Evolutionary conservation across 1,140 invertebrate species (phyloP).

Genomic region (Heliconius congener): DNA sequence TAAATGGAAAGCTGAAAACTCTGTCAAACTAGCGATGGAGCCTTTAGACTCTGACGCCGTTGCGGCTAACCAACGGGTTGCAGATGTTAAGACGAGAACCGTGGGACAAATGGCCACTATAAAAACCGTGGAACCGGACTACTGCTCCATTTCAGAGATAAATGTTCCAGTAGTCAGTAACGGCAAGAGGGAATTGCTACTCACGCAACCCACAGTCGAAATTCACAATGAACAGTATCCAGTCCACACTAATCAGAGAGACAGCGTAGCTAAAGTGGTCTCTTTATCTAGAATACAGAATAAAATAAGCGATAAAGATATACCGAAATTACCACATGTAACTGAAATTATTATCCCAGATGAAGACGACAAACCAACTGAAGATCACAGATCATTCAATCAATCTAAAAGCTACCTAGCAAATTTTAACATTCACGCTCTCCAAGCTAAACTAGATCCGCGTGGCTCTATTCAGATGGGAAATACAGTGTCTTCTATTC

Average conservation of each 20-base stretch:
- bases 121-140: conserved; percentile 82
- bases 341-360: conserved; percentile 84
- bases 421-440: conserved; percentile 68
- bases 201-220: conserved; percentile 79
- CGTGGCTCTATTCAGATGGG: conserved; percentile 82
- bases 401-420: conserved; percentile 66
- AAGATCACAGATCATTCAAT: conserved; percentile 61
- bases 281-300: conserved; percentile 75
- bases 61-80: conserved; percentile 84
- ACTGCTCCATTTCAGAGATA: conserved; percentile 85
- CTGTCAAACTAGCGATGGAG: conserved; percentile 68
- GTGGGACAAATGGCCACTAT: conserved; percentile 75
- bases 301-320: conserved; percentile 81
- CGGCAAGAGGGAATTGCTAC: conserved; percentile 77
- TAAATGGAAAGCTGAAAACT: conserved; percentile 82
- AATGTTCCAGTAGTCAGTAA: conserved; percentile 83
- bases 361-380: conserved; percentile 78
- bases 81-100: conserved; percentile 81
- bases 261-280: conserved; percentile 75
- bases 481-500: conserved; percentile 82
- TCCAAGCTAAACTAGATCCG: conserved; percentile 76
- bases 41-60: conserved; percentile 83
- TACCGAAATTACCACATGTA: conserved; percentile 83
- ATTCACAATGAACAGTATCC: conserved; percentile 79
- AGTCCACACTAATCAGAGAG: conserved; percentile 63